A percentile compares a stretch with the other conserved stretches of the same genome.
Evolutionary conservation across 2,113 vertebrate species (phyloP).

Genomic region (sheep (Ovis aries)): ARS-UI_Ramb_v3.0 NC_056059.1:11603001-11603500

Average conservation of each 20-base stretch:
- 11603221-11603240: not conserved
- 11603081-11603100: not conserved
- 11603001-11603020: not conserved
- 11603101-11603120: not conserved
- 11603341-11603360: not conserved
- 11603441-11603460: not conserved
- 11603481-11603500: not conserved
- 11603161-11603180: not conserved
- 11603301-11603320: not conserved
- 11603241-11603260: not conserved
- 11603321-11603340: not conserved
- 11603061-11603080: not conserved
- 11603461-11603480: not conserved
- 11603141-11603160: not conserved
- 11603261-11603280: not conserved
- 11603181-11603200: not conserved
- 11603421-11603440: not conserved
- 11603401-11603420: not conserved
- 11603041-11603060: not conserved
- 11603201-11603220: not conserved
- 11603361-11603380: not conserved
- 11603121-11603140: not conserved
- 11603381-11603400: not conserved
- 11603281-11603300: not conserved
- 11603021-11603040: not conserved